Evolutionary conservation across 1,140 invertebrate species (phyloP).

Genomic region (Mylabris phalerata): DNA sequence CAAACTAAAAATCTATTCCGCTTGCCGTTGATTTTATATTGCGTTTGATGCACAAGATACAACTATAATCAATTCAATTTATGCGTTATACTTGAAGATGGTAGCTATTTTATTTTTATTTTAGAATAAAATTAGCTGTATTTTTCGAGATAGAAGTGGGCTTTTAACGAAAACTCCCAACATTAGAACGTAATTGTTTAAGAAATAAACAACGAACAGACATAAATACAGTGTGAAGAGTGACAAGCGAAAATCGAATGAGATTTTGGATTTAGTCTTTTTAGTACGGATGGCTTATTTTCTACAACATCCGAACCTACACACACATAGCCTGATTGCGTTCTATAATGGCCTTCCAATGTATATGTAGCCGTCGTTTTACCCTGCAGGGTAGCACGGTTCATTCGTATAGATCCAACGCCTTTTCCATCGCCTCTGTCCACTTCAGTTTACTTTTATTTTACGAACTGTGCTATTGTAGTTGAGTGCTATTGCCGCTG

Average conservation of each 20-base stretch:
- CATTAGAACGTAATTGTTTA: constrained; percentile 5
- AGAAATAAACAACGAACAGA: constrained; percentile 11
- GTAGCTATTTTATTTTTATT: no score
- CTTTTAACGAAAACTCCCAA: no score
- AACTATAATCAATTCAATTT: no score
- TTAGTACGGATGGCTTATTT: constrained; percentile 2
- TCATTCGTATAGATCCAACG: no score
- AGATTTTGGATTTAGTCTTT: constrained; percentile 14
- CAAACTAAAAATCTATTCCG: constrained; percentile 7
- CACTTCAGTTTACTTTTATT: constrained; percentile 17
- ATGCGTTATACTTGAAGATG: no score
- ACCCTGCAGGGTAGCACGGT: no score
- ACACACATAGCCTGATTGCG: constrained; percentile 10
- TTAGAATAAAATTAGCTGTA: no score
- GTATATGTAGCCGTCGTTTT: no score
- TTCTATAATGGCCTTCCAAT: constrained; percentile 7
- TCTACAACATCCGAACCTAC: no score
- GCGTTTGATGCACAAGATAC: constrained; percentile 1
- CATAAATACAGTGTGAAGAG: constrained; percentile 15
- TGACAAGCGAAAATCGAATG: constrained; percentile 16
- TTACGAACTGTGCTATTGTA: constrained; percentile 7
- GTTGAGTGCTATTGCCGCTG: constrained; percentile 1
- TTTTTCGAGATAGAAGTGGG: no score
- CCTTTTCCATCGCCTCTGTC: constrained; percentile 8
- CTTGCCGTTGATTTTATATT: constrained; percentile 12